A percentile compares a stretch with the other conserved stretches of the same genome.
phyloP scores from a whole-genome alignment of 2,113 vertebrate species.

The Xiphorhynchus elegans region DNA sequence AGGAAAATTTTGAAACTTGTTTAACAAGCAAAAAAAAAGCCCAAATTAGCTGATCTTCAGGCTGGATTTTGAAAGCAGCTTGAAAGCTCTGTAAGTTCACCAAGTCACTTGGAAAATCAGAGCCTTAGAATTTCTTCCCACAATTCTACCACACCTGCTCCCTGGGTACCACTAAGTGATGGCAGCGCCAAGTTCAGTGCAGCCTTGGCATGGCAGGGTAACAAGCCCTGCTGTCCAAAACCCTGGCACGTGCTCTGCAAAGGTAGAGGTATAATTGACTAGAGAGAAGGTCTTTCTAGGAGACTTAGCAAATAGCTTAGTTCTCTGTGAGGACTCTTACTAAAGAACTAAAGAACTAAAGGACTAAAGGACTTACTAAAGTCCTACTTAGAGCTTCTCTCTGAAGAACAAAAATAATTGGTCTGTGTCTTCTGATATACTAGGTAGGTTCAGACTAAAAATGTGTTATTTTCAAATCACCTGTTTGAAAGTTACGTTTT shows the following conservation, averaged over 20 bases:
- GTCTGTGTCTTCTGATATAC: neutral
- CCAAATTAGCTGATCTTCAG: neutral
- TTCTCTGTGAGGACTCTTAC: neutral
- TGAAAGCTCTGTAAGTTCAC: conserved; percentile 21
- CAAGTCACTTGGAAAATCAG: neutral
- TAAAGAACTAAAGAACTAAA: too few species aligned
- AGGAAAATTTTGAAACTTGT: neutral
- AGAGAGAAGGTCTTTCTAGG: neutral
- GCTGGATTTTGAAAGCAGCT: conserved; percentile 1
- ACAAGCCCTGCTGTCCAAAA: neutral
- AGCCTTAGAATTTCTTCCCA: conserved; percentile 54
- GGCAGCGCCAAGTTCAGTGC: conserved; percentile 11
- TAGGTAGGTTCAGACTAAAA: neutral
- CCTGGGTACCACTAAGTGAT: neutral
- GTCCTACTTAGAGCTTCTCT: neutral
- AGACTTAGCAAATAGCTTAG: neutral
- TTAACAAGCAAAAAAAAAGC: neutral
- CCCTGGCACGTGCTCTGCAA: neutral
- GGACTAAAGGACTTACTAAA: neutral
- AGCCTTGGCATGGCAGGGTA: neutral
- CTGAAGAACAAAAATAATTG: neutral
- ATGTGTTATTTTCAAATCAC: neutral
- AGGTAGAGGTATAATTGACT: neutral
- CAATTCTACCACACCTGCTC: neutral
- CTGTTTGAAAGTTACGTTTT: neutral